Evolutionary conservation across 2,888 invertebrate genomes (phyloP), one percentile per base, ranked within the genome.

Genomic region (Cosmorhoe ocellata): DNA sequence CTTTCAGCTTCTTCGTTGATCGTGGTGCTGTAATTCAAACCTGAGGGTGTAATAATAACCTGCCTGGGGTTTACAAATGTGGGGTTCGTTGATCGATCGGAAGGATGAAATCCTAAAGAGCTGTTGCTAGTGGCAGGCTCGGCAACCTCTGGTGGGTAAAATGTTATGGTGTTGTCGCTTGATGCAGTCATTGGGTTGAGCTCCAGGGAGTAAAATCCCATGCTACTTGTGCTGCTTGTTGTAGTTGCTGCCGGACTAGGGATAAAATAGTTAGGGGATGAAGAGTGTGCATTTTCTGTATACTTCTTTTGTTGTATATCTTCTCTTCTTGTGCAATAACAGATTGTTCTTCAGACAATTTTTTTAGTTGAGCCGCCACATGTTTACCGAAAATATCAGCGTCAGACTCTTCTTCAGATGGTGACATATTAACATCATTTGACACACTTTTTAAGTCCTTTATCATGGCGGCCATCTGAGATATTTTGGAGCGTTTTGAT

Each of bases 391-490:
- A 51, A 46, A 51, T 46, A 41, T 41, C 51, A 38, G n/a, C 4
- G 22, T 46, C 51, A 49, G n/a, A 22, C 22, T 41, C 33, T 46
- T 51, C 40, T 14, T 34, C 51, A 9, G 31, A 31, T 31, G 31
- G 11, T 31, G 31, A 31, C 31, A 31, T 31, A 18, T 18, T 18
- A 3, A 18, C 4, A 18, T 18, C 31, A 10, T 31, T 31, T 49
- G 46, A 50, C 24, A 50, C 46, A 55, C 39, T 50, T 55, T 50
- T 51, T 34, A 50, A 32, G 46, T 46, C 50, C 30, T 55, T 55
- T 50, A 53, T 53, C 45, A 53, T 53, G 30, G 43, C 45, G 41
- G 54, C 40, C 54, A 54, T 54, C 54, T 49, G 41, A 30, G 49
- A 54, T 38, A 54, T 11, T 54, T 50, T 54, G 42, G 38, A 38